These are phyloP conservation scores for Pseudonaja textilis DNA, from an alignment of 2,113 vertebrate species.

Conservation along the genomic window DNA sequence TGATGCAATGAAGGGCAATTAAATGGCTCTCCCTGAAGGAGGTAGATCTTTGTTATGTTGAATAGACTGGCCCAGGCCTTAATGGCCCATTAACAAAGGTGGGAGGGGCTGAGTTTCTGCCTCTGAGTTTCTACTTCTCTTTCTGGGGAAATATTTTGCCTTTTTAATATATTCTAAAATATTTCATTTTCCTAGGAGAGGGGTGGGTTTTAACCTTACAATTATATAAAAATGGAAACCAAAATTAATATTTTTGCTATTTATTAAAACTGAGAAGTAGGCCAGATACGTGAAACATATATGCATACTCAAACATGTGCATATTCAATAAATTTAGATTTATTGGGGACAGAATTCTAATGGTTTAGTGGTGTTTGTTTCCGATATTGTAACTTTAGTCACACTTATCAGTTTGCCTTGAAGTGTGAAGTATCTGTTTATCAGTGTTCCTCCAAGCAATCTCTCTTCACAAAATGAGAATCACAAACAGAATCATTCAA, in stretches of 20 bases:
- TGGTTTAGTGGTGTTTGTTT: not conserved
- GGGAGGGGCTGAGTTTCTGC: too few relatives aligned
- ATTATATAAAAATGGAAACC: constrained; percentile 14
- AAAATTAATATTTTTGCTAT: not conserved
- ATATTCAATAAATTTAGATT: not conserved
- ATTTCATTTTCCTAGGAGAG: too few relatives aligned
- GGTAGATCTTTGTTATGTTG: too few relatives aligned
- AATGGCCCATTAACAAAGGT: too few relatives aligned
- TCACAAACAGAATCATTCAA: not conserved
- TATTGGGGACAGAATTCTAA: not conserved
- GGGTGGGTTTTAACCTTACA: too few relatives aligned
- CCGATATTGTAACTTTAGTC: not conserved
- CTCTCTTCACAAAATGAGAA: not conserved
- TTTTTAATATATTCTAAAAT: too few relatives aligned
- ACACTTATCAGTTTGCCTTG: not conserved
- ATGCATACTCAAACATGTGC: not conserved
- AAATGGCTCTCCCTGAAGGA: too few relatives aligned
- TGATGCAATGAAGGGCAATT: too few relatives aligned
- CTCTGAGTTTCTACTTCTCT: too few relatives aligned
- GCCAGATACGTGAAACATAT: not conserved
- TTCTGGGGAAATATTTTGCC: too few relatives aligned
- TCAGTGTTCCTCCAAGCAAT: not conserved
- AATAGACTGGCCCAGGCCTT: too few relatives aligned
- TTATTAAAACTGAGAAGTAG: not conserved
- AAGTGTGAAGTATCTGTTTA: not conserved